Evolutionary conservation across 1,140 invertebrate genomes (phyloP).

Genomic region (Caenorhabditis brenneri): DNA sequence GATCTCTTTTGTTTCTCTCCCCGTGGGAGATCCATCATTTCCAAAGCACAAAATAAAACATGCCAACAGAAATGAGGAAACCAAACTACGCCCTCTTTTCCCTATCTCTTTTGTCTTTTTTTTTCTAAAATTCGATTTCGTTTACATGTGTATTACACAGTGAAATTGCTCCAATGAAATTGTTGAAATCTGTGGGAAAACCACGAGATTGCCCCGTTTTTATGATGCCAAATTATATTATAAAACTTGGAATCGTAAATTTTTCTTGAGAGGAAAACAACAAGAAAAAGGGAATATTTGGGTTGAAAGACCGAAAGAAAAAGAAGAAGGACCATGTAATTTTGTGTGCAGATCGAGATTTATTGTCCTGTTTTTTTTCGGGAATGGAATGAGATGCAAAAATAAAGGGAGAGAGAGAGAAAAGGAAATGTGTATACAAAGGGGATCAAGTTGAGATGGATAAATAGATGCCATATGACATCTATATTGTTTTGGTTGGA

Average conservation of each 20-base stretch:
- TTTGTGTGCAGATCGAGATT: conserved; percentile 18
- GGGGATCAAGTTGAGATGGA: neutral
- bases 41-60: conserved; percentile 2
- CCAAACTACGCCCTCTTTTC: neutral
- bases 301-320: neutral
- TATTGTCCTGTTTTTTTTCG: neutral
- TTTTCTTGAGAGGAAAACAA: neutral
- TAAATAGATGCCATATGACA: conserved; percentile 1
- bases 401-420: neutral
- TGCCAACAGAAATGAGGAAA: neutral
- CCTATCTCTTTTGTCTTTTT: neutral
- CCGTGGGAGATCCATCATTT: conserved; percentile 17
- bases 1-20: neutral
- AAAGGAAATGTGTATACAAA: neutral
- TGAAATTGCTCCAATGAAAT: neutral
- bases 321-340: neutral
- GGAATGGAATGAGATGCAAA: neutral
- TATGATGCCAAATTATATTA: neutral
- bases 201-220: neutral
- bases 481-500: neutral
- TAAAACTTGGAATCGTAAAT: neutral
- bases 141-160: neutral
- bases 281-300: neutral
- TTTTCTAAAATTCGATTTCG: conserved; percentile 2
- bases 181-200: no score